These are phyloP conservation scores for Sesia apiformis DNA, from an alignment of 2,888 invertebrate species.

Conservation along the genomic window DNA sequence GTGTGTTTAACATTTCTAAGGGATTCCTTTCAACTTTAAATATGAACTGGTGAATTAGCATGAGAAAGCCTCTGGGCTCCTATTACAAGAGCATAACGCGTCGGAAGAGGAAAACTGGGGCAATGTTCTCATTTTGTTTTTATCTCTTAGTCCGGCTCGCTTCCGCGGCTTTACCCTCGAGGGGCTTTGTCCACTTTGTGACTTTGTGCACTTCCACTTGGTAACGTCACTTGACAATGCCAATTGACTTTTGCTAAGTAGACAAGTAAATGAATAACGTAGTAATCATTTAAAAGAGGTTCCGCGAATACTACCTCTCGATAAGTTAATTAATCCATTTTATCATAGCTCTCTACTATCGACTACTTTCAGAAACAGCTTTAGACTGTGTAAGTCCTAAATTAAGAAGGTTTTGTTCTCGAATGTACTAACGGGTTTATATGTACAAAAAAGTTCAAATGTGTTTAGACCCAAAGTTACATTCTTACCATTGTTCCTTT, in stretches of 20 bases:
- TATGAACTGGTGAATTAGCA: conserved; percentile 10
- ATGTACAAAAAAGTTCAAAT: too few relatives aligned
- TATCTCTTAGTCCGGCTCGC: neutral
- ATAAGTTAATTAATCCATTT: too few relatives aligned
- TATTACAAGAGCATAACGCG: neutral
- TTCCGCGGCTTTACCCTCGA: neutral
- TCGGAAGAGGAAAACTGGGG: conserved; percentile 3
- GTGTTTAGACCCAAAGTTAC: too few relatives aligned
- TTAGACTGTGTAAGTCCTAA: too few relatives aligned
- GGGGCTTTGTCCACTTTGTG: neutral
- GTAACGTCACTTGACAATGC: neutral
- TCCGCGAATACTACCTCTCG: too few relatives aligned
- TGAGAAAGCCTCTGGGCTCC: conserved; percentile 9
- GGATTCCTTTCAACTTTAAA: neutral
- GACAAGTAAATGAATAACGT: neutral
- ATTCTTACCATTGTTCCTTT: too few relatives aligned
- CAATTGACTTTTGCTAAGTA: neutral
- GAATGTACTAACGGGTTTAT: too few relatives aligned
- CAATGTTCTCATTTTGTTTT: conserved; percentile 5
- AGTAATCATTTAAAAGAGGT: too few relatives aligned
- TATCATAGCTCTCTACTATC: too few relatives aligned
- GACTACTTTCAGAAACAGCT: too few relatives aligned
- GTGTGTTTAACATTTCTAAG: neutral
- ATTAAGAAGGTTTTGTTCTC: too few relatives aligned
- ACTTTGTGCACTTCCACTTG: neutral